A percentile compares a stretch with the other conserved stretches of the same genome.
phyloP scores from a whole-genome alignment of 2,797 vertebrate genomes.

The Bradypodion ventrale region DNA sequence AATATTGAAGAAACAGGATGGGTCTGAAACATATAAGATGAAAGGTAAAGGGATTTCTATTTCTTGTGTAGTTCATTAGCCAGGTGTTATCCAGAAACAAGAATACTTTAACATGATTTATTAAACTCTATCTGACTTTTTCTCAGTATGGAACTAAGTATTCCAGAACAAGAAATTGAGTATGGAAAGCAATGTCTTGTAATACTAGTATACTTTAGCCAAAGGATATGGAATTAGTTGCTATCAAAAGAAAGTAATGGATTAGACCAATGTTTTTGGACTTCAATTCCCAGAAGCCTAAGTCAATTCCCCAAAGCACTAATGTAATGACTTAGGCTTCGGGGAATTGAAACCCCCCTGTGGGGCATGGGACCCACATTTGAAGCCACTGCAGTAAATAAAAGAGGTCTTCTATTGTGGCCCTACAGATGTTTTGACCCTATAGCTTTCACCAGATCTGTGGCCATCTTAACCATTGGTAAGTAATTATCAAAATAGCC shows the following conservation, averaged over 20 bases:
- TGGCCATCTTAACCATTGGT: too few relatives aligned
- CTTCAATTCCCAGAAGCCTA: too few relatives aligned
- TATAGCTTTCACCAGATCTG: too few relatives aligned
- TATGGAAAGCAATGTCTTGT: background rate
- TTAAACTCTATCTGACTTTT: background rate
- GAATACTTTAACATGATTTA: background rate
- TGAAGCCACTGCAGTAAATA: too few relatives aligned
- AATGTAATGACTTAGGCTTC: too few relatives aligned
- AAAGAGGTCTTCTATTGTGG: too few relatives aligned
- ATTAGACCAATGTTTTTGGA: background rate
- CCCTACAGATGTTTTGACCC: too few relatives aligned
- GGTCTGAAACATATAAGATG: background rate
- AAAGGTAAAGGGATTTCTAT: constrained; percentile 22
- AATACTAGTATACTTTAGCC: background rate
- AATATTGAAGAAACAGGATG: constrained; percentile 2
- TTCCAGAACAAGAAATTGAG: background rate
- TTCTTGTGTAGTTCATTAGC: background rate
- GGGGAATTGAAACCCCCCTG: too few relatives aligned
- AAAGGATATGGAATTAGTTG: background rate
- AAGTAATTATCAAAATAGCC: too few relatives aligned
- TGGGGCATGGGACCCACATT: too few relatives aligned
- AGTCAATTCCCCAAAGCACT: too few relatives aligned
- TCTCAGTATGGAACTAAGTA: background rate
- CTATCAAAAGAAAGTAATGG: background rate
- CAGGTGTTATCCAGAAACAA: background rate